These are phyloP conservation scores for Lophochroa leadbeateri DNA, from an alignment of 2,113 vertebrate genomes.

Conservation along the genomic window DNA sequence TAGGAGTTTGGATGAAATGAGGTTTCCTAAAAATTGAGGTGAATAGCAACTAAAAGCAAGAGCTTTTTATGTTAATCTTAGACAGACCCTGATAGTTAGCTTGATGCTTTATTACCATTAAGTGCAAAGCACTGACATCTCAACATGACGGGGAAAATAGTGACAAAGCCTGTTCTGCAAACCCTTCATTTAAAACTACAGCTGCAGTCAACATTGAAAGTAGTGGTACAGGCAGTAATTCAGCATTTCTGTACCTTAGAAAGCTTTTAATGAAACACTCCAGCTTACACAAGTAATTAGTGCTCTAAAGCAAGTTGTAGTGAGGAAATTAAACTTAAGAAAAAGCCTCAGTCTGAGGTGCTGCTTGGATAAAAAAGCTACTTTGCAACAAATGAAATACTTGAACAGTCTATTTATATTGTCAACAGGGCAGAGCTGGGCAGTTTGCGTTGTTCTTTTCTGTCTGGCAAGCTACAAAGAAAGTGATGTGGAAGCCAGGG, in stretches of 20 bases:
- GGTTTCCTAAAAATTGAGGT: neutral
- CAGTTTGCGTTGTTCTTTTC: neutral
- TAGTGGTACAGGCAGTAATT: slow-evolving; percentile 7
- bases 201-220: neutral
- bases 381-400: neutral
- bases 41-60: neutral
- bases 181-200: slow-evolving; percentile 13
- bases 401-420: neutral
- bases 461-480: neutral
- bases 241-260: slow-evolving; percentile 6
- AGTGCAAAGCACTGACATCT: slow-evolving; percentile 15
- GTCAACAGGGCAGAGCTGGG: neutral
- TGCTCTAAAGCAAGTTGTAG: slow-evolving; percentile 50
- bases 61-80: neutral
- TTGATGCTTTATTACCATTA: slow-evolving; percentile 38
- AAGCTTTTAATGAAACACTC: slow-evolving; percentile 53
- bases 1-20: neutral
- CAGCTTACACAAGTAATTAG: slow-evolving; percentile 57
- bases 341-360: slow-evolving; percentile 5
- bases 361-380: slow-evolving; percentile 21
- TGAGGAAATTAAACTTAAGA: slow-evolving; percentile 38
- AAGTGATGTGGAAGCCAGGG: neutral
- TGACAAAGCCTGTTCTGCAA: slow-evolving; percentile 1
- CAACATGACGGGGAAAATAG: neutral
- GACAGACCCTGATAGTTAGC: slow-evolving; percentile 1